Evolutionary conservation across 2,797 vertebrate genomes (phyloP).

Genomic region (Epinephelus awoara): DNA sequence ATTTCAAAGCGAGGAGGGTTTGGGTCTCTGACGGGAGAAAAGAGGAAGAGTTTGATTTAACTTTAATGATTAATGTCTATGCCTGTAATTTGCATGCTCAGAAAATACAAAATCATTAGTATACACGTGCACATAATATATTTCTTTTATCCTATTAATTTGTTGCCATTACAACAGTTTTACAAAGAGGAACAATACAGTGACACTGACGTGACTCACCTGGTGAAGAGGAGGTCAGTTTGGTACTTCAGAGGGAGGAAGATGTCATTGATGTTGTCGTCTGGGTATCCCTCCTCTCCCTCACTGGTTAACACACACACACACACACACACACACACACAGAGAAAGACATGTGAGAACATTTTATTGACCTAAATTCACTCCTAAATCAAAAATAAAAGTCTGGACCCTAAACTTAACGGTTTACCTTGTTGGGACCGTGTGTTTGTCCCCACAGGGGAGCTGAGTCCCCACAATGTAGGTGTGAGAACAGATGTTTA

Average conservation of each 20-base stretch:
- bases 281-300: conserved; percentile 89
- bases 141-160: neutral
- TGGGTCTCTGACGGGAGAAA: conserved; percentile 81
- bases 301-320: conserved; percentile 81
- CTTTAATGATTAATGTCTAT: too few species aligned
- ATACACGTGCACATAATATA: neutral
- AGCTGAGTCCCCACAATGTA: too few species aligned
- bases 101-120: too few species aligned
- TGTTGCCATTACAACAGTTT: neutral
- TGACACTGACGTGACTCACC: conserved; percentile 76
- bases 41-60: neutral
- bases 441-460: too few species aligned
- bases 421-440: too few species aligned
- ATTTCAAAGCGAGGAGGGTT: conserved; percentile 90
- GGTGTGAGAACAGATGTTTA: too few species aligned
- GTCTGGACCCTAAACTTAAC: too few species aligned
- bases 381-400: too few species aligned
- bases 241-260: conserved; percentile 91
- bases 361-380: too few species aligned
- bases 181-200: too few species aligned
- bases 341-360: neutral
- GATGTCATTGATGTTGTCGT: conserved; percentile 89
- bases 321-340: conserved; percentile 5
- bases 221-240: conserved; percentile 93
- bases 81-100: neutral